Base-by-base conservation (phyloP, 2,888 invertebrate genomes). In the Brachyptera putata region DNA sequence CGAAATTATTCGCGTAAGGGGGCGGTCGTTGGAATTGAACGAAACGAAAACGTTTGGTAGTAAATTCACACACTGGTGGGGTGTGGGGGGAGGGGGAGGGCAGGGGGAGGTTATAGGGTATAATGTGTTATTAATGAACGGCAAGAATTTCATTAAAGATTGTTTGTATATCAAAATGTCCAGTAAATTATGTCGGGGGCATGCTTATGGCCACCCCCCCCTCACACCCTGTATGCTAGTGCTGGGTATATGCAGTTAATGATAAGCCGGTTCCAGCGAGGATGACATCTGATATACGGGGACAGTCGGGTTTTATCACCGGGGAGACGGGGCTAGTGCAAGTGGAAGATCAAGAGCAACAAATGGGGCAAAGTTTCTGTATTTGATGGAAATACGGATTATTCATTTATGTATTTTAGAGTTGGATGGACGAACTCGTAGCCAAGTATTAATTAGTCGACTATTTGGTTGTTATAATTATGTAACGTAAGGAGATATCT, bases 101-200 rank as follows among this genome's bases (percentile, higher is more conserved):
- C 63, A 63, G 57, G 62, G 57, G 57, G 46, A 49, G 65, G 64
- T n/a, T 53, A 53, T 53, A 53, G 53, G 53, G 72, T 24, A 64
- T 80, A 82, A 82, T 81, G 80, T 77, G 79, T 80, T 81, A 82
- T 81, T 82, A 82, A 81, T 81, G 81, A 82, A 81, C 80, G 79
- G 77, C 80, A 81, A 80, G 81, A 81, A 82, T 81, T 81, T 81
- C 80, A 82, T 82, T 81, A 79, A 79, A 79, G 79, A 79, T 79
- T 79, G 79, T 79, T 79, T 79, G 79, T 79, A 79, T 79, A 79
- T 80, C 79, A 79, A 79, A 78, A 77, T 77, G 79, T 78, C 80
- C 79, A 79, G 77, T 79, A 79, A 79, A 80, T 79, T 79, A 79
- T 79, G 74, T 67, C 66, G 67, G 61, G 58, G 66, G 67, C 46